Evolutionary conservation across 2,888 invertebrate genomes (phyloP), one percentile per base, ranked within the genome.

Genomic region (Physocephala rufipes): DNA sequence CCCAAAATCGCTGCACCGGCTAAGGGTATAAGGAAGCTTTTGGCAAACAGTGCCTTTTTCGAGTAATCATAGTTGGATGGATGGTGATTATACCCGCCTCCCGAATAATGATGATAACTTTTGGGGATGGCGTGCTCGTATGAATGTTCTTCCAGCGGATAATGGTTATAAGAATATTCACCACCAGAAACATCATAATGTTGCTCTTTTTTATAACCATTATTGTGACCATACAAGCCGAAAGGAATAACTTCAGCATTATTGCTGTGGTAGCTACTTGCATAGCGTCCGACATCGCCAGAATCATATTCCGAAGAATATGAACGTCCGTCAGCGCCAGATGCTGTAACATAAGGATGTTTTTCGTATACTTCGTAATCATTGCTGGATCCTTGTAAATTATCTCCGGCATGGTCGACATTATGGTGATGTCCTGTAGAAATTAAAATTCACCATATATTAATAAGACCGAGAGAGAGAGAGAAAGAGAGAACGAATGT

Each of bases 1-100:
- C 94, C 94, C 63, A 93, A 85, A 16, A 95, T 87, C 0, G 94
- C 94, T 59, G 93, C 90, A 26, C 94, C 94, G 51, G 93, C 94
- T 75, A 94, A 84, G 0, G 94, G 94, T 82, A 91, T 89, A 63
- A 92, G 84, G 51, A 92, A 84, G 59, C 90, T 88, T 85, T 91
- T 91, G 36, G 86, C 84, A 47, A 86, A 74, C 21, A 85, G 77
- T 53, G 82, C 82, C 70, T 85, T 85, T 13, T 79, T 76, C 16
- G 81, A 76, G 24, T 58, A 58, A 28, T 58, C 3, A 12, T 58
- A 28, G 26, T 81, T 19, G 65, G 77, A 73, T 49, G 75, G 74
- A 0, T 79, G 80, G 71, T 84, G 83, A 47, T n/a, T n/a, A n/a
- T n/a, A n/a, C n/a, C n/a, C n/a, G n/a, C n/a, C n/a, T n/a, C n/a